phyloP scores from a whole-genome alignment of 1,140 invertebrate species.

The Tetraneura akinire region DNA sequence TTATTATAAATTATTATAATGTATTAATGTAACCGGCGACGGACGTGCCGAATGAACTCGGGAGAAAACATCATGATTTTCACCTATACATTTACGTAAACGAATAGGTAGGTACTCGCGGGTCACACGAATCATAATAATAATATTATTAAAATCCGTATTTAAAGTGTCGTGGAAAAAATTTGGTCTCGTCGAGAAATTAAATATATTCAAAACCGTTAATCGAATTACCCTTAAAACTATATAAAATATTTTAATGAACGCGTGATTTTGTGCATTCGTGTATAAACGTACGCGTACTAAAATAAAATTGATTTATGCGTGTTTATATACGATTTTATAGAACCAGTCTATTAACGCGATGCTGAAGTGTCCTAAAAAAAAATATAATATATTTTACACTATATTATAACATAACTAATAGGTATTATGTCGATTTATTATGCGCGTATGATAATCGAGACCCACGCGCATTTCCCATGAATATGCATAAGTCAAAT shows the following conservation, averaged over 20 bases:
- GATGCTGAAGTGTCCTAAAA: no score
- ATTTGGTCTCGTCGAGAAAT: not conserved
- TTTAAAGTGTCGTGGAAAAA: not conserved
- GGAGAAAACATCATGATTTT: no score
- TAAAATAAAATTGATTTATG: not conserved
- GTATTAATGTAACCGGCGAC: no score
- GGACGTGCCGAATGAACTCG: no score
- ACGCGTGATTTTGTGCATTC: no score
- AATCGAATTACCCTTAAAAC: constrained; percentile 6
- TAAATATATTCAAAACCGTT: constrained; percentile 6
- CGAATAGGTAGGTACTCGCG: not conserved
- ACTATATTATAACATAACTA: no score
- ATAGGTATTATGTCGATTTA: not conserved
- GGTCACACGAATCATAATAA: no score
- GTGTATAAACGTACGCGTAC: not conserved
- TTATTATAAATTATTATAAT: no score
- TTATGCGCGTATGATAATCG: not conserved
- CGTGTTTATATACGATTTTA: not conserved
- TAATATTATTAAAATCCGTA: no score
- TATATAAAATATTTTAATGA: not conserved
- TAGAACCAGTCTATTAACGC: not conserved
- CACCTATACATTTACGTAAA: no score
- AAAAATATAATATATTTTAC: constrained; percentile 11
- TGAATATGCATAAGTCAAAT: constrained; percentile 9
- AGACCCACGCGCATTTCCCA: not conserved